Evolutionary conservation across 2,113 vertebrate genomes (phyloP), one percentile per base, ranked within the genome.

Genomic region (Shinisaurus crocodilurus): DNA sequence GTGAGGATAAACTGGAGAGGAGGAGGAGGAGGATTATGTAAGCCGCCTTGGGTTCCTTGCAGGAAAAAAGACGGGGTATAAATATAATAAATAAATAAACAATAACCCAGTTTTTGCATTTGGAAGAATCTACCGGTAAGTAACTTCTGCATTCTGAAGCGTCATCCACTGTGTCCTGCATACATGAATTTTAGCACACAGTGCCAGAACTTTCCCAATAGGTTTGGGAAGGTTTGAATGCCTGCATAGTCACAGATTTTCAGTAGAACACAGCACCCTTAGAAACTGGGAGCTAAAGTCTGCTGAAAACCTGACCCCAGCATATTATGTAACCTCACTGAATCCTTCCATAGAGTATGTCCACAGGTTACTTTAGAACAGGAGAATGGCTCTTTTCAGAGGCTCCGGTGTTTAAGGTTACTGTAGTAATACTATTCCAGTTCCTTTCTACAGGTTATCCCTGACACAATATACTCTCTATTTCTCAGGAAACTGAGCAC

Each of bases 391-490:
- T 95, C 88, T n/a, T 89, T 91, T 94, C 7, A 3, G 83, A 93
- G 93, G 79, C 92, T 93, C 87, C 85, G 29, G 91, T 94, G 93
- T 93, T 89, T 85, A 92, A 72, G 83, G 0, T 40, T 95, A 93
- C 82, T 82, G 89, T 95, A 94, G 88, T 45, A 97, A 97, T 67
- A 88, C 34, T 94, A 97, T 91, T 92, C 89, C 92, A 88, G 92
- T 95, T 88, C 90, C 91, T 94, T 93, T 91, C 92, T 93, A n/a
- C 93, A 85, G 90, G 93, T 94, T 93, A 88, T 85, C 89, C 89
- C 88, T 90, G 96, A 97, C 96, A 97, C 89, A 79, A 94, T 94
- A 97, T 6, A 93, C 94, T 82, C n/a, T 93, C 94, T 94, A 93
- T 95, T 96, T 95, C 92, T 94, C 74, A 91, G 93, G 94, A 96